phyloP scores from a whole-genome alignment of 2,888 invertebrate genomes.

The Dolomedes plantarius region DNA sequence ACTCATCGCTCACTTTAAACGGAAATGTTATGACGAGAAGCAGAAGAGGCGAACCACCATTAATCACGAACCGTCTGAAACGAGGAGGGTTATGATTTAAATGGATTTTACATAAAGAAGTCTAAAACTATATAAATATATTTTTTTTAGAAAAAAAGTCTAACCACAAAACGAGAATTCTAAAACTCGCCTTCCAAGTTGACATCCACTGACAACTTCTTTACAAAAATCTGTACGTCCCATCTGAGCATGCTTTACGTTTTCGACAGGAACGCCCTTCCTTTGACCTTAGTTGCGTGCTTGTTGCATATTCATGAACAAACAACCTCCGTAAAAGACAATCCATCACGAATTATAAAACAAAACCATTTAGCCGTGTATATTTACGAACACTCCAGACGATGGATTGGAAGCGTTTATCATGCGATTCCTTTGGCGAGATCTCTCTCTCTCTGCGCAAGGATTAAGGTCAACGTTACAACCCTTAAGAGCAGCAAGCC shows the following conservation, averaged over 20 bases:
- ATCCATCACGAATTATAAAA: not conserved
- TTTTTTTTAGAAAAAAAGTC: too few species aligned
- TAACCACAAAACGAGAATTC: too few species aligned
- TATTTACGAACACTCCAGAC: not conserved
- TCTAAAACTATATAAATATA: too few species aligned
- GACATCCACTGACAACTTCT: too few species aligned
- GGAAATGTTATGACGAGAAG: too few species aligned
- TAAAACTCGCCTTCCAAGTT: too few species aligned
- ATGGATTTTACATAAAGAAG: too few species aligned
- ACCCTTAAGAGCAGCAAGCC: not conserved
- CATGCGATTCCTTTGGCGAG: not conserved
- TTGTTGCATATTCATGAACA: not conserved
- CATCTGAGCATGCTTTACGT: not conserved
- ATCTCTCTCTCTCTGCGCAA: not conserved
- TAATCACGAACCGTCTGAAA: too few species aligned
- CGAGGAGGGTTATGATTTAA: too few species aligned
- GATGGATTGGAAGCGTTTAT: not conserved
- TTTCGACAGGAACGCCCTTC: not conserved
- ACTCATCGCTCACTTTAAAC: too few species aligned
- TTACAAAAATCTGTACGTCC: too few species aligned
- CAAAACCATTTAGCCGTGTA: not conserved
- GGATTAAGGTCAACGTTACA: conserved; percentile 3
- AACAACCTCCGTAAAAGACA: not conserved
- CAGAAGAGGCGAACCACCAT: too few species aligned
- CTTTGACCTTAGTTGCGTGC: not conserved